Evolutionary conservation across 2,797 vertebrate genomes (phyloP).

Genomic region (Fundulus diaphanus): DNA sequence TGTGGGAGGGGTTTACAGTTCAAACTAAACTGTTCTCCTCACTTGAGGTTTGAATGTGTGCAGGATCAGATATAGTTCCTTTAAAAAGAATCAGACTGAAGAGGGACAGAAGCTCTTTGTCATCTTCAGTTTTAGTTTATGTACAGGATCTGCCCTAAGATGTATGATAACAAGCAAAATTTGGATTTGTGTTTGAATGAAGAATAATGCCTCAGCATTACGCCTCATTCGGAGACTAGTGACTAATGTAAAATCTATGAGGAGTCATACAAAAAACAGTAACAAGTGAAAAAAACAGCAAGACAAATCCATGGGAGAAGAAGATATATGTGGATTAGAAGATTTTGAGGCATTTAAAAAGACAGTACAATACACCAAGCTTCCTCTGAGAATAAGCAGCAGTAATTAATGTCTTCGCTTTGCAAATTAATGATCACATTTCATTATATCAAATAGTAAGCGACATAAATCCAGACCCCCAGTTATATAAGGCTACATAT

Average conservation of each 20-base stretch:
- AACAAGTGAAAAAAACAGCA: neutral
- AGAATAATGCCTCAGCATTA: neutral
- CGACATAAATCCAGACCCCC: conserved; percentile 2
- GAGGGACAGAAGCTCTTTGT: neutral
- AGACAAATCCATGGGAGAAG: neutral
- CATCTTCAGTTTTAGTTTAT: neutral
- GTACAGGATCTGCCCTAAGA: neutral
- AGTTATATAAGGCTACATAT: conserved; percentile 21
- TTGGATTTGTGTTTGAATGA: neutral
- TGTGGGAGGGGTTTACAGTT: no score
- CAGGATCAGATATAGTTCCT: no score
- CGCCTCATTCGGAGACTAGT: neutral
- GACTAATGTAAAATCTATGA: neutral
- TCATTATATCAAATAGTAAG: neutral
- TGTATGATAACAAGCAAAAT: neutral
- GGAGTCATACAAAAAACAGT: neutral
- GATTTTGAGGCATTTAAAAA: neutral
- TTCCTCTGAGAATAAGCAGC: neutral
- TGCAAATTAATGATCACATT: neutral
- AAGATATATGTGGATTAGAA: neutral
- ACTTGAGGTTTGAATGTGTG: no score
- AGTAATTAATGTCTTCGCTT: neutral
- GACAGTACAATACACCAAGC: neutral
- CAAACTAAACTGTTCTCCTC: no score
- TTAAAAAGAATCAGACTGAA: neutral